Evolutionary conservation across 1,140 invertebrate genomes (phyloP).

Genomic region (Drosophila paulistorum): DNA sequence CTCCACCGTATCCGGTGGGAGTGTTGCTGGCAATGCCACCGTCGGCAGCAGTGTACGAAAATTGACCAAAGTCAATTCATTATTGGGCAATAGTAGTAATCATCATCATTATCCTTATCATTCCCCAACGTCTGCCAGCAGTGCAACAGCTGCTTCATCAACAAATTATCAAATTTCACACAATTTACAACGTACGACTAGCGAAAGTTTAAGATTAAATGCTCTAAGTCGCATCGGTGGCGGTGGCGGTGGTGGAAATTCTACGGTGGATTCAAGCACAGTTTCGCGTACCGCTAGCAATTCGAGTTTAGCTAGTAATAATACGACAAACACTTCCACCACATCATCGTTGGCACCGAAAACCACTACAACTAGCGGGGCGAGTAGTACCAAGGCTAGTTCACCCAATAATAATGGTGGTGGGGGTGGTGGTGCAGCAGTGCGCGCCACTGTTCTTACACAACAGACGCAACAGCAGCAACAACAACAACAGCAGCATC

Average conservation of each 20-base stretch:
- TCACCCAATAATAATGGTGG: slow-evolving; percentile 76
- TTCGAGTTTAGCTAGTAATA: slow-evolving; percentile 72
- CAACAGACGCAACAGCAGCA: slow-evolving; percentile 30
- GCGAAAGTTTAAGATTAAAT: slow-evolving; percentile 88
- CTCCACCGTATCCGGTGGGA: slow-evolving; percentile 14
- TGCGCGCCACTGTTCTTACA: slow-evolving; percentile 23
- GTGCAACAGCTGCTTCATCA: slow-evolving; percentile 17
- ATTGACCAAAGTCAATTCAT: slow-evolving; percentile 72
- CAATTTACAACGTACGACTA: slow-evolving; percentile 88
- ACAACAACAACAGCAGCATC: slow-evolving; percentile 37
- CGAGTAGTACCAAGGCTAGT: slow-evolving; percentile 59
- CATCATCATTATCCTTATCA: slow-evolving; percentile 59
- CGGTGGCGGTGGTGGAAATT: slow-evolving; percentile 34
- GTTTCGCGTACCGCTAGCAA: slow-evolving; percentile 52
- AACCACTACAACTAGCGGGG: slow-evolving; percentile 56
- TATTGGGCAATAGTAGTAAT: slow-evolving; percentile 48
- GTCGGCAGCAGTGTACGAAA: slow-evolving; percentile 48
- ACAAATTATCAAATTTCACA: slow-evolving; percentile 29
- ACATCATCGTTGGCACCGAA: slow-evolving; percentile 71
- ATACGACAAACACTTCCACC: slow-evolving; percentile 57
- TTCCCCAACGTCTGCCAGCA: slow-evolving; percentile 38
- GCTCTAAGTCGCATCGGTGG: slow-evolving; percentile 49
- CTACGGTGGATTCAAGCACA: slow-evolving; percentile 17
- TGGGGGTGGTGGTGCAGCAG: neutral
- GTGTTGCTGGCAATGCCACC: slow-evolving; percentile 36